Evolutionary conservation across 2,888 invertebrate species (phyloP), one percentile per base, ranked within the genome.

Genomic region (Teleiodes luculella): DNA sequence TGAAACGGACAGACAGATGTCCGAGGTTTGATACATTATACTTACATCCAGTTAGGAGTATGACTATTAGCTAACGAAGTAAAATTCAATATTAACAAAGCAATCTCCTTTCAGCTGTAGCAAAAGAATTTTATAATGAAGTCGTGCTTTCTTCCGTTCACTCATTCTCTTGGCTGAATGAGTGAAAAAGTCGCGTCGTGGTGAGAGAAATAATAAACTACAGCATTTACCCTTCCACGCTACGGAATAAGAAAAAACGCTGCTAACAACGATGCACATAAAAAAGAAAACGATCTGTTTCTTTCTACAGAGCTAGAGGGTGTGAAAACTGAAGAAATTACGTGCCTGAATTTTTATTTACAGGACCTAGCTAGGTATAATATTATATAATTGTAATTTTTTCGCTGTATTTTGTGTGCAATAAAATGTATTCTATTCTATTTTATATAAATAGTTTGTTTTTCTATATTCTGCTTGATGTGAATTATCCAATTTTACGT

Each of bases 1-100:
- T 41, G 20, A 16, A 18, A 41, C 39, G 4, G 39, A 41, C 39
- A 41, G 39, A 41, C 39, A 41, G 39, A 41, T 41, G 39, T 41
- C 18, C 2, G 7, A 16, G 2, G 3, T 18, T n/a, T 37, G 39
- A 41, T 20, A 18, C 7, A 41, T 11, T 41, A 18, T 18, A 8
- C 3, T 18, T 20, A 20, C 18, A 41, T 18, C 2, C 18, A 16
- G 4, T 16, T 37, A 14, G 39, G 8, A 2, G 11, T 11, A 16
- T 11, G 39, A n/a, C n/a, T n/a, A n/a, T n/a, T n/a, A n/a, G 8
- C 11, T 18, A 41, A 20, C 39, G 39, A 41, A 18, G 18, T 11
- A 4, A n/a, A 24, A 28, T 5, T 3, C 28, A 43, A 43, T 41
- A 28, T 43, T 43, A 14, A 43, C n/a, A 28, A 20, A 43, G 14